Evolutionary conservation across 2,797 vertebrate genomes (phyloP), one percentile per base, ranked within the genome.

Genomic region (Sebastes hubbsi): DNA sequence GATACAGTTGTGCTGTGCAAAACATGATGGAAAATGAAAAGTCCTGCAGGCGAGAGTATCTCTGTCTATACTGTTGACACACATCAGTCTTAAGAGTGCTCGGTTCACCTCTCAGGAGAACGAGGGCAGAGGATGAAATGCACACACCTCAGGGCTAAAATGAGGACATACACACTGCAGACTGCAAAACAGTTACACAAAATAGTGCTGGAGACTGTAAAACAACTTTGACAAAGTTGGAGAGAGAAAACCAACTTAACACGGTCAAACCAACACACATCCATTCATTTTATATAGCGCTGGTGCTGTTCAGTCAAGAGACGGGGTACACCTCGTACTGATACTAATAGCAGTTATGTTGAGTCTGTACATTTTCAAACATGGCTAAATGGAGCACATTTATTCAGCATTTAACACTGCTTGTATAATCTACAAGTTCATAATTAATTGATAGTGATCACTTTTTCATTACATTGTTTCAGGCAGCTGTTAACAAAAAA

Each of bases 11-110:
- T 95, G 90, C 91, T 94, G 91, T 94, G 84, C 90, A 95, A 89
- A 97, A 96, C 95, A 95, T 96, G 95, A 96, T 96, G 94, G 96
- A 96, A 97, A 97, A 96, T 94, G 93, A 96, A 96, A 93, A 94
- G 92, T 94, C 94, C 96, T 93, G 95, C 80, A 72, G 95, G 95
- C 95, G 92, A 95, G 91, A 96, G 95, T 92, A 92, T 93, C 91
- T 96, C 94, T 95, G 92, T 96, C 96, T 96, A 89, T 96, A 92
- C 95, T 90, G 93, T 94, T 97, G 97, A 97, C 96, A 97, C 94
- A 96, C 97, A 96, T 96, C 96, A 97, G 89, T 96, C 95, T 96
- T 95, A 95, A 94, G 95, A 95, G 92, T 95, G 84, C 94, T 95
- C 90, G 94, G 93, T 96, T 97, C 96, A 96, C 95, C 94, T 97